Evolutionary conservation across 2,113 vertebrate genomes (phyloP).

Genomic region (Gyps fulvus): DNA sequence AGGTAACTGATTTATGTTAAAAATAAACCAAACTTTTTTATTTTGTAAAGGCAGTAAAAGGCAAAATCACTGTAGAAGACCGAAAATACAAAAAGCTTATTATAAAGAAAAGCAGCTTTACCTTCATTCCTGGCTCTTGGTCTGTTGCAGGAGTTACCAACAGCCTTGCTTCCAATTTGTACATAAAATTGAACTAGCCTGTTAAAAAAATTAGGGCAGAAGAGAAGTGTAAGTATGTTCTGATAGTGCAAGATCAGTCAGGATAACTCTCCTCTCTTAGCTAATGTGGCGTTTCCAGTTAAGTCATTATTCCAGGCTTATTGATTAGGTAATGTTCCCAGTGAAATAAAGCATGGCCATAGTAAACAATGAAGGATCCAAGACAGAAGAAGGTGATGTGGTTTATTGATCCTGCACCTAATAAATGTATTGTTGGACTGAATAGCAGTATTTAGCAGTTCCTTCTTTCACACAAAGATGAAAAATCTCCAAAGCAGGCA

Average conservation of each 20-base stretch:
- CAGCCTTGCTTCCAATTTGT: conserved; percentile 91
- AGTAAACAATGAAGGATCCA: neutral
- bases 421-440: neutral
- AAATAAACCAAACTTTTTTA: neutral
- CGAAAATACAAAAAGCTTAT: neutral
- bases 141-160: conserved; percentile 87
- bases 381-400: neutral
- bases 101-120: conserved; percentile 58
- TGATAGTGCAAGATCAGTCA: neutral
- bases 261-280: neutral
- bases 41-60: neutral
- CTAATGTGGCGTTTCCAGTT: neutral
- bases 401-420: neutral
- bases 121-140: conserved; percentile 95
- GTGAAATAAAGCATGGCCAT: neutral
- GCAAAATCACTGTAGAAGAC: neutral
- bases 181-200: conserved; percentile 96
- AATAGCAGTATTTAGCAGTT: neutral
- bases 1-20: neutral
- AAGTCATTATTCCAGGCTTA: neutral
- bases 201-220: neutral
- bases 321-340: neutral
- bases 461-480: neutral
- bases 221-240: neutral
- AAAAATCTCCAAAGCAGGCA: neutral